Conservation (phyloP, 1,140 invertebrate species). For the Drosophila trapezifrons region DNA sequence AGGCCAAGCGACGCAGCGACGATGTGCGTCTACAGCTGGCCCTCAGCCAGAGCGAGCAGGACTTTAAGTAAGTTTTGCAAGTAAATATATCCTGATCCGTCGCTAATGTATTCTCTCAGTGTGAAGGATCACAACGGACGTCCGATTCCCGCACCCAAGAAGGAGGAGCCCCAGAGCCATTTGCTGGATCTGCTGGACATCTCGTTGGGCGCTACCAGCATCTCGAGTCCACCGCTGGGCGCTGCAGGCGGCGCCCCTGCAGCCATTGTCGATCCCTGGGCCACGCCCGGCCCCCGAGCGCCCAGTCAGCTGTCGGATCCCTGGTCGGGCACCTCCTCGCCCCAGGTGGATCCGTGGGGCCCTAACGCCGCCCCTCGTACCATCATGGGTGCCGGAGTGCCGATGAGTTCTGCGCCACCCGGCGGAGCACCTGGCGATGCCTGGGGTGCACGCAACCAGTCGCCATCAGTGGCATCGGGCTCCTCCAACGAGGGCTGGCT, state of each 20-base stretch:
- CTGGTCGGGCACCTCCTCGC: constrained; percentile 85
- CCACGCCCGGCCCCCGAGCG: constrained; percentile 86
- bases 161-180: constrained; percentile 87
- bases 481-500: constrained; percentile 83
- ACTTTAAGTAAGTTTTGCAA: constrained; percentile 89
- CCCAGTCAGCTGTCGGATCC: constrained; percentile 85
- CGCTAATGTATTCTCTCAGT: not conserved
- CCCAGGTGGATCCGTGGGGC: constrained; percentile 87
- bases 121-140: constrained; percentile 56
- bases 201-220: constrained; percentile 87
- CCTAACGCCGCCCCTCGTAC: constrained; percentile 80
- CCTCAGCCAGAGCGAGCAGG: constrained; percentile 95
- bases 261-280: constrained; percentile 89
- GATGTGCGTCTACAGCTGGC: constrained; percentile 97
- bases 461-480: constrained; percentile 78
- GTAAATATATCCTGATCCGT: not conserved
- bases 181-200: constrained; percentile 93
- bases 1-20: constrained; percentile 95
- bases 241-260: constrained; percentile 75
- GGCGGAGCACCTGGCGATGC: constrained; percentile 50
- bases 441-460: constrained; percentile 78
- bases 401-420: constrained; percentile 45
- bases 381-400: constrained; percentile 68
- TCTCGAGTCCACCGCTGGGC: constrained; percentile 79
- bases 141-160: constrained; percentile 62